Percentiles rank a stretch among this genome's conserved stretches.
Evolutionary conservation across 2,888 invertebrate genomes (phyloP).

Genomic region (Syritta pipiens): DNA sequence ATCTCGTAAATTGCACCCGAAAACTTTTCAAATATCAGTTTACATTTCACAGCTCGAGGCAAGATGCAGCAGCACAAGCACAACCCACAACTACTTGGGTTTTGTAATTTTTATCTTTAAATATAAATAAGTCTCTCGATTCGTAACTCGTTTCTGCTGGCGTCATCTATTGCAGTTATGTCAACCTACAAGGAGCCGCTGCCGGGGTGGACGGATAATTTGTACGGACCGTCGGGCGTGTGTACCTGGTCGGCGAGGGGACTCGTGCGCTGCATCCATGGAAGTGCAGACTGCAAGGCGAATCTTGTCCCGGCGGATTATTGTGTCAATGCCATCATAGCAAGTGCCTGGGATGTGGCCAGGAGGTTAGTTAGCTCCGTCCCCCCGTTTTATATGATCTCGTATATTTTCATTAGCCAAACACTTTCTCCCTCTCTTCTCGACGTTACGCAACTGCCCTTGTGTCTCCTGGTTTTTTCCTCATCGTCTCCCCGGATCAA

Average conservation of each 20-base stretch:
- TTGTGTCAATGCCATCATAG: slow-evolving; percentile 80
- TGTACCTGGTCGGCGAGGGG: slow-evolving; percentile 79
- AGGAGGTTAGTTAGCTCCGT: slow-evolving; percentile 74
- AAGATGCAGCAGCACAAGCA: slow-evolving; percentile 4
- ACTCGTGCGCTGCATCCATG: slow-evolving; percentile 78
- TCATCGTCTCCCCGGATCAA: slow-evolving; percentile 6
- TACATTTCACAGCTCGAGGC: slow-evolving; percentile 48
- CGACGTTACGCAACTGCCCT: background rate
- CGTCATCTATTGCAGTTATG: slow-evolving; percentile 74
- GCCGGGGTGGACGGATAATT: slow-evolving; percentile 80
- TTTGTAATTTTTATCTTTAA: slow-evolving; percentile 44
- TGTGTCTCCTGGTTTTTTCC: background rate
- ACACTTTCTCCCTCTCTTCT: slow-evolving; percentile 31
- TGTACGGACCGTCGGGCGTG: slow-evolving; percentile 79
- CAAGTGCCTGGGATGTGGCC: slow-evolving; percentile 79
- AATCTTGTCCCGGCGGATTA: slow-evolving; percentile 79
- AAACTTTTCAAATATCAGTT: slow-evolving; percentile 67
- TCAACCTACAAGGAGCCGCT: slow-evolving; percentile 80
- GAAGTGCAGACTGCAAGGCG: slow-evolving; percentile 76
- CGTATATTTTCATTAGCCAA: slow-evolving; percentile 61
- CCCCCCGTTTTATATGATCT: slow-evolving; percentile 15
- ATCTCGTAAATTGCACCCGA: slow-evolving; percentile 60
- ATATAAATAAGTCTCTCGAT: slow-evolving; percentile 14
- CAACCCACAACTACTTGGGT: slow-evolving; percentile 17
- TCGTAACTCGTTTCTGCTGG: slow-evolving; percentile 7